Evolutionary conservation across 2,888 invertebrate species (phyloP), one percentile per base, ranked within the genome.

Genomic region (Meliscaeva auricollis): DNA sequence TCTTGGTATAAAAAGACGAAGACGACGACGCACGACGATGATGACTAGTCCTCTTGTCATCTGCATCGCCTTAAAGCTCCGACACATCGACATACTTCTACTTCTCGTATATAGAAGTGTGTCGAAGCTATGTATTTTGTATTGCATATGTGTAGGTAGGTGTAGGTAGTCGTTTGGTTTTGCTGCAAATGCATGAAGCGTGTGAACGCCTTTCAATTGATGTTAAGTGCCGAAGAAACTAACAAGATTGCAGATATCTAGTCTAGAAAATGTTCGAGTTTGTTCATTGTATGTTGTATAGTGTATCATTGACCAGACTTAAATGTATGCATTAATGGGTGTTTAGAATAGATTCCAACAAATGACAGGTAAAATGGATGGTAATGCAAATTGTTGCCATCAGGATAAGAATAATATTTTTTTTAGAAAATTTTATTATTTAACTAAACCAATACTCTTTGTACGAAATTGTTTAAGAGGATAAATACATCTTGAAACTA

Each of bases 131-230:
- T n/a, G n/a, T n/a, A n/a, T n/a, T n/a, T n/a, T n/a, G n/a, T n/a
- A n/a, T n/a, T n/a, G n/a, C n/a, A n/a, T n/a, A n/a, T n/a, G n/a
- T n/a, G n/a, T n/a, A n/a, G n/a, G n/a, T n/a, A n/a, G n/a, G n/a
- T n/a, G n/a, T n/a, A n/a, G n/a, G 26, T 26, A 2, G 26, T 26
- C 8, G 11, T 56, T 38, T 46, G 30, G 2, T 30, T 41, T 41
- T 35, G n/a, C 41, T 46, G 17, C 17, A 74, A 79, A 50, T 30
- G 9, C 54, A 66, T 44, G 30, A 8, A 64, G 50, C 68, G 41
- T 48, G 70, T 70, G 74, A 68, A 80, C 46, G 46, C 44, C 74
- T 75, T 69, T 75, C 75, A 64, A 69, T 70, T 62, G 26, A 22
- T 68, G 60, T 68, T 68, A 9, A 5, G 66, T 35, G 48, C 44